Evolutionary conservation across 2,888 invertebrate species (phyloP).

Genomic region (Sepioteuthis lessoniana): DNA sequence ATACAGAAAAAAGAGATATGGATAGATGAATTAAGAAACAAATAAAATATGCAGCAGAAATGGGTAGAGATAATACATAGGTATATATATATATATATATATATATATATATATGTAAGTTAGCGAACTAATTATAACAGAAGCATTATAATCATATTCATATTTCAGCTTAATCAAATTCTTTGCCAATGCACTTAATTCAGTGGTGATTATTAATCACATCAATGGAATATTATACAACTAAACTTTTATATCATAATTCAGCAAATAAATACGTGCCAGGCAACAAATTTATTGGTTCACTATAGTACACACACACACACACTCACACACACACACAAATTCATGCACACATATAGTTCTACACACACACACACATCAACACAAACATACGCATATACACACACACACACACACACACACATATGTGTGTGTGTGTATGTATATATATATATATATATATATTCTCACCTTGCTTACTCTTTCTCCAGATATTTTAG

Average conservation of each 20-base stretch:
- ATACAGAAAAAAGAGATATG: no score
- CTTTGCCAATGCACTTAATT: no score
- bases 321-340: neutral
- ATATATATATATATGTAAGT: conserved; percentile 41
- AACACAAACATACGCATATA: neutral
- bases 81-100: conserved; percentile 42
- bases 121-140: no score
- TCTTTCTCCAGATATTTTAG: neutral
- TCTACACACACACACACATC: neutral
- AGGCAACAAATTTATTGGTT: neutral
- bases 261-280: no score
- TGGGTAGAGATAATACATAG: no score
- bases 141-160: no score
- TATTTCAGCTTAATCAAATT: neutral
- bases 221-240: no score
- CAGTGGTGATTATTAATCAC: no score
- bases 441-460: conserved; percentile 40
- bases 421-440: neutral
- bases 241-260: no score
- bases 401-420: neutral
- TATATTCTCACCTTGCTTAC: neutral
- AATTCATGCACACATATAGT: no score
- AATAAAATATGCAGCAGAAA: no score
- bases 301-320: neutral
- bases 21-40: no score